phyloP scores from a whole-genome alignment of 2,113 vertebrate genomes.

The Takifugu flavidus region DNA sequence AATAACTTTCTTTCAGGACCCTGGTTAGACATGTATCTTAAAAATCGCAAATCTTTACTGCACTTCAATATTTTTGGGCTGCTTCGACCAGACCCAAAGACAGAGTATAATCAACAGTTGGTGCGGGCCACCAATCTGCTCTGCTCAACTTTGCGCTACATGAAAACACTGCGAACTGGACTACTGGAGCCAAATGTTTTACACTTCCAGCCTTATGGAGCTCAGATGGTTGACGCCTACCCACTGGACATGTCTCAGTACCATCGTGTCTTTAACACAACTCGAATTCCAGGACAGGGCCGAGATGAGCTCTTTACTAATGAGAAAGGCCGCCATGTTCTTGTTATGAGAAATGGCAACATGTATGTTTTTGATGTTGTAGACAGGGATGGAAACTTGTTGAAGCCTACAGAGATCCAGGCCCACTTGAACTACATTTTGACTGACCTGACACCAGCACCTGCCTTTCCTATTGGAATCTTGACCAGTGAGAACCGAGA shows the following conservation, averaged over 20 bases:
- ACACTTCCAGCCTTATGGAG: conserved; percentile 94
- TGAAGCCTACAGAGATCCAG: conserved; percentile 84
- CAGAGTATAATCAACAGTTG: conserved; percentile 88
- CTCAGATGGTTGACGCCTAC: conserved; percentile 93
- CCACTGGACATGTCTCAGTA: conserved; percentile 98
- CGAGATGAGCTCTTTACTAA: conserved; percentile 86
- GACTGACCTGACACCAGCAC: conserved; percentile 68
- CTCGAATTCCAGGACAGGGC: conserved; percentile 80
- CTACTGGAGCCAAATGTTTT: conserved; percentile 92
- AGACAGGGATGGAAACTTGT: conserved; percentile 83
- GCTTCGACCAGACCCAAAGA: conserved; percentile 85
- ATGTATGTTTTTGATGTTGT: conserved; percentile 92
- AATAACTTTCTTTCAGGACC: conserved; percentile 72
- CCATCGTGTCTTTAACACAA: conserved; percentile 93
- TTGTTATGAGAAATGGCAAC: conserved; percentile 88
- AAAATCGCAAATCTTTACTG: conserved; percentile 85
- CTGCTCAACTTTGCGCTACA: conserved; percentile 89
- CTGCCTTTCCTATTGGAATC: conserved; percentile 81
- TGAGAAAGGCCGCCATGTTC: conserved; percentile 80
- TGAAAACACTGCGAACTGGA: conserved; percentile 88
- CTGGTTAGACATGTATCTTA: conserved; percentile 98
- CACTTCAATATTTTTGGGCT: conserved; percentile 94
- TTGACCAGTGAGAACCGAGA: conserved; percentile 91
- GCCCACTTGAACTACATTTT: conserved; percentile 88
- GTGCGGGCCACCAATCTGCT: conserved; percentile 86